Evolutionary conservation across 2,888 invertebrate species (phyloP).

Genomic region (Philonicus albiceps): DNA sequence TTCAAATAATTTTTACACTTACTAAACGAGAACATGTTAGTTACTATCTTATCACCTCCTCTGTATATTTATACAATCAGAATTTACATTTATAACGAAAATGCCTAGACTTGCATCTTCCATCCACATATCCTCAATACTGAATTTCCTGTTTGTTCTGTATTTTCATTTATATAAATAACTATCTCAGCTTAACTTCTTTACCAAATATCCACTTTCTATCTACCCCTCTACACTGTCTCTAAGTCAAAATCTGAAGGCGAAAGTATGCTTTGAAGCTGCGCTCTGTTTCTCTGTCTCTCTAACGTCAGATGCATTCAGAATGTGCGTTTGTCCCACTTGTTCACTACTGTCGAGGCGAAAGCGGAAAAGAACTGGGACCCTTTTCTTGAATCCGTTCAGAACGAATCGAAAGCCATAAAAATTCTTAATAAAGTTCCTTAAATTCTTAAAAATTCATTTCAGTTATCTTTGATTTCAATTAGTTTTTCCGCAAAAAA

Average conservation of each 20-base stretch:
- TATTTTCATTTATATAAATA: not conserved
- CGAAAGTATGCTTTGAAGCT: not conserved
- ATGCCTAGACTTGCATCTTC: not conserved
- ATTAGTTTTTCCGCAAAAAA: too few relatives aligned
- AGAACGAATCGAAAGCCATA: too few relatives aligned
- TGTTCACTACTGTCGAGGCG: not conserved
- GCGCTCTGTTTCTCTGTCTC: not conserved
- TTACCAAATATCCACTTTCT: not conserved
- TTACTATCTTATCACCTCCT: not conserved
- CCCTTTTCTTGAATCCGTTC: too few relatives aligned
- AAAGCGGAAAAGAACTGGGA: not conserved
- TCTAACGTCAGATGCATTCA: not conserved
- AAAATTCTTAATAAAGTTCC: too few relatives aligned
- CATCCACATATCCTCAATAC: not conserved
- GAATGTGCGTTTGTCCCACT: not conserved
- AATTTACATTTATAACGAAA: conserved; percentile 15
- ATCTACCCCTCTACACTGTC: not conserved
- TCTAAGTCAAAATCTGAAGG: not conserved
- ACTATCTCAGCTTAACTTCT: not conserved
- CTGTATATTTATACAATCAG: conserved; percentile 11
- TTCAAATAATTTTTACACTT: conserved; percentile 25
- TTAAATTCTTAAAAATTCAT: too few relatives aligned
- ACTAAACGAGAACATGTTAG: conserved; percentile 23
- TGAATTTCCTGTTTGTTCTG: not conserved
- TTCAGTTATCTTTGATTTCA: too few relatives aligned